Percentiles rank a stretch among this genome's conserved stretches.
These are phyloP conservation scores for Picathartes gymnocephalus DNA, from an alignment of 2,113 vertebrate species.

Conservation along the genomic window DNA sequence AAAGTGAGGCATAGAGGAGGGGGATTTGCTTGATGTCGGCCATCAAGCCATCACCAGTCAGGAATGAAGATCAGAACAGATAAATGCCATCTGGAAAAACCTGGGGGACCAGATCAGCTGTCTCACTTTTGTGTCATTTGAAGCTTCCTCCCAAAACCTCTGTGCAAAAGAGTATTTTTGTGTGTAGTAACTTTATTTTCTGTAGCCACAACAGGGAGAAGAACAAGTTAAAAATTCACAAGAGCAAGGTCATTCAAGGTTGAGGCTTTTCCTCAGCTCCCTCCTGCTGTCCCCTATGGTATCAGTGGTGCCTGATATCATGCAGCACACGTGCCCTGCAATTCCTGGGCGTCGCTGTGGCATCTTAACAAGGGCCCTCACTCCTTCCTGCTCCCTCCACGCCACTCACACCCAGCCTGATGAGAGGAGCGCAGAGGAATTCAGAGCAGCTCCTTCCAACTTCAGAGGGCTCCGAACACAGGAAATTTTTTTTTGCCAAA, in stretches of 20 bases:
- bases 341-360: not conserved
- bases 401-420: not conserved
- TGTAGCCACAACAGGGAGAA: not conserved
- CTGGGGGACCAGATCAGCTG: not conserved
- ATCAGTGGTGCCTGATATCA: not conserved
- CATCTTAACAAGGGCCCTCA: not conserved
- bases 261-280: not conserved
- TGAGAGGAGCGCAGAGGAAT: not conserved
- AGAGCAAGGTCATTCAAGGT: slow-evolving; percentile 24
- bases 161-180: not conserved
- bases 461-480: not conserved
- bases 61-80: not conserved
- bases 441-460: not conserved
- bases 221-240: not conserved
- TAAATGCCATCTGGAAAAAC: not conserved
- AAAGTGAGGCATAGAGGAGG: not conserved
- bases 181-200: not conserved
- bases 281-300: not conserved
- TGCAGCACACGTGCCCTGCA: not conserved
- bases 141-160: not conserved
- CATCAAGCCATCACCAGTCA: not conserved
- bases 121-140: not conserved
- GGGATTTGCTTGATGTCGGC: not conserved
- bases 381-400: not conserved
- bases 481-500: slow-evolving; percentile 32